These are phyloP conservation scores for Apodemia mormo DNA, from an alignment of 2,888 invertebrate genomes.

Conservation along the genomic window DNA sequence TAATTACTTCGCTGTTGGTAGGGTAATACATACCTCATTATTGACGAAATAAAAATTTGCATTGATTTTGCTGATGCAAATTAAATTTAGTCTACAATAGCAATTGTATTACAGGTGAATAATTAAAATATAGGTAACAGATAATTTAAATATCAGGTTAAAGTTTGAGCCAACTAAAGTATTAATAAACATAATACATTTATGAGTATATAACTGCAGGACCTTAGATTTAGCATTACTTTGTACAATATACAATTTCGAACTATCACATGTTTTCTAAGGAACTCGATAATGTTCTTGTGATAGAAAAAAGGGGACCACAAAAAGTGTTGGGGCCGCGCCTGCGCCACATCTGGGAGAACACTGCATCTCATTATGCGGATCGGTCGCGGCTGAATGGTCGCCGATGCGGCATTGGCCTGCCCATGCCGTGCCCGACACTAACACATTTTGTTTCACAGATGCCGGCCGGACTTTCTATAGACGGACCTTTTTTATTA, in stretches of 20 bases:
- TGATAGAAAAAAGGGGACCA: slow-evolving; percentile 55
- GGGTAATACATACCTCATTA: no score
- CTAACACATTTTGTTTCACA: slow-evolving; percentile 19
- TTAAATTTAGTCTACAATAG: no score
- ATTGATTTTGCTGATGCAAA: no score
- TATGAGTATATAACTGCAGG: no score
- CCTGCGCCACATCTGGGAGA: slow-evolving; percentile 77
- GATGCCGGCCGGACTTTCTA: slow-evolving; percentile 7
- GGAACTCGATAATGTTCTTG: slow-evolving; percentile 46
- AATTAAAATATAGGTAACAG: no score
- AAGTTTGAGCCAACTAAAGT: no score
- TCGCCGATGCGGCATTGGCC: slow-evolving; percentile 41
- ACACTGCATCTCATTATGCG: slow-evolving; percentile 76
- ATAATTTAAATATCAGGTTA: no score
- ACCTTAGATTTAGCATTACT: neutral
- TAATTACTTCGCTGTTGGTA: no score
- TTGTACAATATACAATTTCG: neutral
- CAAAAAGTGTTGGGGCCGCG: slow-evolving; percentile 71
- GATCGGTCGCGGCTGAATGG: slow-evolving; percentile 69
- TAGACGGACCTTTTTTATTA: slow-evolving; percentile 8
- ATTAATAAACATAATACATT: no score
- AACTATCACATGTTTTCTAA: slow-evolving; percentile 19
- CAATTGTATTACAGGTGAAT: no score
- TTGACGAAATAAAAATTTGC: no score
- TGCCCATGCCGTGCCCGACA: slow-evolving; percentile 41